Evolutionary conservation across 2,888 invertebrate genomes (phyloP), one percentile per base, ranked within the genome.

Genomic region (Arenicola marina): DNA sequence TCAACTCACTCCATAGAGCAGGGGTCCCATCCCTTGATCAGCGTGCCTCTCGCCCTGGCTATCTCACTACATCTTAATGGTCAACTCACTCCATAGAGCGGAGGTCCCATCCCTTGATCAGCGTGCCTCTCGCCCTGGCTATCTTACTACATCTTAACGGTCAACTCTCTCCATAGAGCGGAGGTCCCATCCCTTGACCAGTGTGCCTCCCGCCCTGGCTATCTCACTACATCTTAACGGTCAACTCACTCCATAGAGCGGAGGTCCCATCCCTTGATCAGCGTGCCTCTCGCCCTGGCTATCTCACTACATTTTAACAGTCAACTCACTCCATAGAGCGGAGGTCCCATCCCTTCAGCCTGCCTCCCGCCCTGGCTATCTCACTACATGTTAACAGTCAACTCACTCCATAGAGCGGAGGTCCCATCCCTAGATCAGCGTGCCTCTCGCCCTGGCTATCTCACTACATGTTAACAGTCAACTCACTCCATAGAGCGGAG

Each of bases 1-100:
- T n/a, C n/a, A n/a, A n/a, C n/a, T n/a, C n/a, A n/a, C n/a, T n/a
- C n/a, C n/a, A n/a, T n/a, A n/a, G n/a, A n/a, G n/a, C n/a, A n/a
- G n/a, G 94, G 87, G 84, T 98, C 97, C 86, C 92, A 95, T 1
- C 94, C 92, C 68, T 91, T 89, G 61, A 98, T 87, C 77, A 89
- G 89, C 67, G 90, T 91, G 72, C 95, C 95, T 79, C 92, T 91
- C 4, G 94, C 87, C 0, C 94, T 90, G 28, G 92, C 91, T 78
- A 98, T 89, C 84, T 92, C 91, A 66, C 89, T 88, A 72, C 90
- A 90, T n/a, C n/a, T n/a, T n/a, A n/a, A n/a, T n/a, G n/a, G n/a
- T n/a, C n/a, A n/a, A n/a, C n/a, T n/a, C n/a, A n/a, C n/a, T n/a
- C n/a, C n/a, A n/a, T n/a, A n/a, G n/a, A n/a, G n/a, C n/a, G n/a